These are phyloP conservation scores for Brienomyrus brachyistius DNA, from an alignment of 2,113 vertebrate species.

Conservation along the genomic window DNA sequence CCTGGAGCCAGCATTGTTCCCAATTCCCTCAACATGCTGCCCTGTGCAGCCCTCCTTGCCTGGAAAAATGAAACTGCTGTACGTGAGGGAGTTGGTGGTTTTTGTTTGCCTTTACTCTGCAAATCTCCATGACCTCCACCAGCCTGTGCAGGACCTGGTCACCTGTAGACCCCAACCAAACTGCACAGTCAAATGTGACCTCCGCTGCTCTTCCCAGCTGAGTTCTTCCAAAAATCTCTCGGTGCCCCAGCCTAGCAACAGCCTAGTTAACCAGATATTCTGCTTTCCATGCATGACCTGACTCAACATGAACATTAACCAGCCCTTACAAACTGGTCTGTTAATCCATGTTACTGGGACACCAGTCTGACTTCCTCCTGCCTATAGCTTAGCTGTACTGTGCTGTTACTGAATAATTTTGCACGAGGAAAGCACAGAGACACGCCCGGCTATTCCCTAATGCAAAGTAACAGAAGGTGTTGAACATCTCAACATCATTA, in stretches of 20 bases:
- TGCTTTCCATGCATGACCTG: not conserved
- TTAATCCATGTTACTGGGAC: not conserved
- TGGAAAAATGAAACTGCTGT: not conserved
- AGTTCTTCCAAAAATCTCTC: not conserved
- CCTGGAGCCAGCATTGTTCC: not conserved
- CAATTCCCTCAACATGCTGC: not conserved
- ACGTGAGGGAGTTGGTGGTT: not conserved
- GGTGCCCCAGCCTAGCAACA: not conserved
- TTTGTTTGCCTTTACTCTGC: not conserved
- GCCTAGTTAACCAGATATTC: not conserved
- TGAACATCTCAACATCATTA: not conserved
- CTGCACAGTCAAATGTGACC: not conserved
- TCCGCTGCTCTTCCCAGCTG: not conserved
- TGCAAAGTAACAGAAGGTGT: not conserved
- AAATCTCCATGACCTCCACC: not conserved
- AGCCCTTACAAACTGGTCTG: not conserved
- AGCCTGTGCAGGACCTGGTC: not conserved
- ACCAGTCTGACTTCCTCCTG: not conserved
- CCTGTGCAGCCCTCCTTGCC: not conserved
- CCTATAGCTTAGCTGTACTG: not conserved
- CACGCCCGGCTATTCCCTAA: not conserved
- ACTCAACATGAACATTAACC: not conserved
- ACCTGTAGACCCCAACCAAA: not conserved
- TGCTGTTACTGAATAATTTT: not conserved
- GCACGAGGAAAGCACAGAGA: not conserved